Percentiles rank a stretch among this genome's conserved stretches.
Conservation (phyloP, 1,140 invertebrate species). For the Aphelenchoides fujianensis region DNA sequence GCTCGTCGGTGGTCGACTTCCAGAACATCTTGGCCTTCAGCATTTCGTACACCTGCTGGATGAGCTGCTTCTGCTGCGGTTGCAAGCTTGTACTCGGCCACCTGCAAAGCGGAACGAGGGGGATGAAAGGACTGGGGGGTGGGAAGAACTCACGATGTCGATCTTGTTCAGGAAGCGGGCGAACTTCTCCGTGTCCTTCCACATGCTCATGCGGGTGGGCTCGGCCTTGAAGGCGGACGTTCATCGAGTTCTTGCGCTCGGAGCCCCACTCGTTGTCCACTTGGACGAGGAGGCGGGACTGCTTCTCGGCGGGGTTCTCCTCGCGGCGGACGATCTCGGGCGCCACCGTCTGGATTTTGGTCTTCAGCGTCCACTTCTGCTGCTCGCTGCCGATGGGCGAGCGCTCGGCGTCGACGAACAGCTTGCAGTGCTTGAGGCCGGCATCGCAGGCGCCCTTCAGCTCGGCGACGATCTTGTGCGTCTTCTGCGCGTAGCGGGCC, state of each 20-base stretch:
- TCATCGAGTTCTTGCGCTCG: background rate
- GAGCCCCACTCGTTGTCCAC: background rate
- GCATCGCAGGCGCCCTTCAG: slow-evolving; percentile 2
- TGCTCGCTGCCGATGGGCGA: slow-evolving; percentile 4
- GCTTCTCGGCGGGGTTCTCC: slow-evolving; percentile 5
- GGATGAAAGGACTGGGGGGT: no score
- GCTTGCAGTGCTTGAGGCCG: slow-evolving; percentile 10
- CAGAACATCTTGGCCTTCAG: slow-evolving; percentile 33
- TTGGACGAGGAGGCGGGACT: background rate
- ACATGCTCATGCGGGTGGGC: background rate
- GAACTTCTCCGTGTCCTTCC: background rate
- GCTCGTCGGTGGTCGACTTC: slow-evolving; percentile 19
- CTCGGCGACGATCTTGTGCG: background rate
- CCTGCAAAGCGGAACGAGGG: no score
- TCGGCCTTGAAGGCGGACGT: slow-evolving; percentile 18
- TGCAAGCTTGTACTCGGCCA: slow-evolving; percentile 26
- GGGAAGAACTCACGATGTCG: slow-evolving; percentile 20
- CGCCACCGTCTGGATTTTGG: background rate
- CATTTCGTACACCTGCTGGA: slow-evolving; percentile 27
- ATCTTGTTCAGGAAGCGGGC: slow-evolving; percentile 22
- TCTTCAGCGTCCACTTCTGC: background rate
- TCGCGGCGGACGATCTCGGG: slow-evolving; percentile 19
- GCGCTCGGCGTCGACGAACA: background rate
- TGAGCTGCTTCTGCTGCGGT: slow-evolving; percentile 16
- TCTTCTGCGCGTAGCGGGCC: background rate